phyloP scores from a whole-genome alignment of 2,113 vertebrate genomes.

The Oryzias javanicus region DNA sequence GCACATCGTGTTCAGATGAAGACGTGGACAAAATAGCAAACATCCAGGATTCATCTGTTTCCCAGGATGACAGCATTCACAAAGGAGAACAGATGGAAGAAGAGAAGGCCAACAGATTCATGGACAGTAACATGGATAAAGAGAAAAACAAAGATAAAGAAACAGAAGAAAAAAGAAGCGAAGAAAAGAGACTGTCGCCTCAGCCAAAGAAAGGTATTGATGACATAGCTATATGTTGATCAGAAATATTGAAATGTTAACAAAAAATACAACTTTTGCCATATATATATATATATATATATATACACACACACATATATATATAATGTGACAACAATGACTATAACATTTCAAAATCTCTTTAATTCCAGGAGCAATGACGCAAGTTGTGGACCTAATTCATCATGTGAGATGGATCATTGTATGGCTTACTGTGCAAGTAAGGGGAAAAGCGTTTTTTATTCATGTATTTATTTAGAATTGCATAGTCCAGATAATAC shows the following conservation, averaged over 20 bases:
- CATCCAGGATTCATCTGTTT: background rate
- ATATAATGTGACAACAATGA: too few relatives aligned
- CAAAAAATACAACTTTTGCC: background rate
- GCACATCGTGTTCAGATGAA: conserved; percentile 16
- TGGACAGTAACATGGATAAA: background rate
- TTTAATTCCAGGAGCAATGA: conserved; percentile 23
- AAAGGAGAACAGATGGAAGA: conserved; percentile 6
- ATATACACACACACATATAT: too few relatives aligned
- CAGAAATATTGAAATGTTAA: background rate
- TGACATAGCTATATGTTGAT: conserved; percentile 14
- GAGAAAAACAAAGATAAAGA: background rate
- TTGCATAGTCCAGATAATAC: too few relatives aligned
- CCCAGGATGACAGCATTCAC: background rate
- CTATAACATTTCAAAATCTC: too few relatives aligned
- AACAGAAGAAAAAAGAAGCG: conserved; percentile 5
- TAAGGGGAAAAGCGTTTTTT: conserved; percentile 15
- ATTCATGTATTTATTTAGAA: too few relatives aligned
- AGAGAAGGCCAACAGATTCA: background rate
- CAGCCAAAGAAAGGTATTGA: conserved; percentile 42
- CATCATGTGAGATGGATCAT: conserved; percentile 16
- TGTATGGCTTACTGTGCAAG: conserved; percentile 45
- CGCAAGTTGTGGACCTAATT: conserved; percentile 18
- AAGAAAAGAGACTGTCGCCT: conserved; percentile 3
- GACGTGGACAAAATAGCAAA: background rate
- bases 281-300: too few relatives aligned